Evolutionary conservation across 2,888 invertebrate species (phyloP).

Genomic region (Oxyteleia sp.): DNA sequence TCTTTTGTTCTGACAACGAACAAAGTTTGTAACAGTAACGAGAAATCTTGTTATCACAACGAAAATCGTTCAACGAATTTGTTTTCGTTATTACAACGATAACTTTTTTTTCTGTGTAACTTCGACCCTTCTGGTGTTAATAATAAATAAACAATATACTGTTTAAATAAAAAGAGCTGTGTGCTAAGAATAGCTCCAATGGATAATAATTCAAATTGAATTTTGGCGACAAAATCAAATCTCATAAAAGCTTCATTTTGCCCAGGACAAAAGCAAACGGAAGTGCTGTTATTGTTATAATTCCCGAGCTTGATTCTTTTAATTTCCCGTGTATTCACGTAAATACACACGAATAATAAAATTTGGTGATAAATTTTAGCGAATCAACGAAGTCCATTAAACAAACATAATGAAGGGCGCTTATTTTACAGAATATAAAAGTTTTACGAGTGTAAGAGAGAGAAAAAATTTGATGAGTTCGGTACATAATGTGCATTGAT

Average conservation of each 20-base stretch:
- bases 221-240: background rate
- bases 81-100: too few species aligned
- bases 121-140: too few species aligned
- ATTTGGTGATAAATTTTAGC: constrained; percentile 1
- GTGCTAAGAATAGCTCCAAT: background rate
- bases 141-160: background rate
- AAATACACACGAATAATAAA: background rate
- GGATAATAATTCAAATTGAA: background rate
- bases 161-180: background rate
- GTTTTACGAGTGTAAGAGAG: constrained; percentile 76
- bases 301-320: constrained; percentile 2
- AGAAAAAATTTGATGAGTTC: constrained; percentile 73
- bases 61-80: too few species aligned
- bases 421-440: constrained; percentile 78
- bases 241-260: background rate
- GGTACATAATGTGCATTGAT: constrained; percentile 78
- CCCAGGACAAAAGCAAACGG: too few species aligned
- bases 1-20: too few species aligned
- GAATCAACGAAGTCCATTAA: constrained; percentile 26
- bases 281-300: constrained; percentile 8
- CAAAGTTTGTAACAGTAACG: too few species aligned
- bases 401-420: constrained; percentile 36
- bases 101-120: too few species aligned
- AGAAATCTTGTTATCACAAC: too few species aligned
- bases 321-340: too few species aligned